phyloP scores from a whole-genome alignment of 2,113 vertebrate species.

The Plectropomus leopardus region DNA sequence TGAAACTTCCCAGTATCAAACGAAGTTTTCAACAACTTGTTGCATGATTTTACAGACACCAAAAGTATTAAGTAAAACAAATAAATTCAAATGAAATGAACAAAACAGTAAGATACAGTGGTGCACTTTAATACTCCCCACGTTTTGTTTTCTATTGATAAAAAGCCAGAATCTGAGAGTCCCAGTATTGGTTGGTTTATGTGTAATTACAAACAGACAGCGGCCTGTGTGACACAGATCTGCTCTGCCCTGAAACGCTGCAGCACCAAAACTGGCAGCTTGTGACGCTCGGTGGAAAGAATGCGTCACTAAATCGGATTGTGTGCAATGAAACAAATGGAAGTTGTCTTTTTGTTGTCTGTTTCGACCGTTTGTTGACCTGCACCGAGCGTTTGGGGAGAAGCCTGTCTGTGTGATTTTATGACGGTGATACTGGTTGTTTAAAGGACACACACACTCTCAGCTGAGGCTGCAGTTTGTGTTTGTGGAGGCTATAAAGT shows the following conservation, averaged over 20 bases:
- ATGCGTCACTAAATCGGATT: neutral
- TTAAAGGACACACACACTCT: slow-evolving; percentile 53
- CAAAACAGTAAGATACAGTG: neutral
- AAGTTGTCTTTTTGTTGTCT: neutral
- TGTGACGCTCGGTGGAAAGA: neutral
- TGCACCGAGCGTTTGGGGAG: slow-evolving; percentile 41
- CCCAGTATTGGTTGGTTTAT: slow-evolving; percentile 12
- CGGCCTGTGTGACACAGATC: neutral
- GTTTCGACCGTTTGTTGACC: slow-evolving; percentile 34
- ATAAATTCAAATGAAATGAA: neutral
- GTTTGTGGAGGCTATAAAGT: slow-evolving; percentile 63
- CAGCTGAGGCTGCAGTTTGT: slow-evolving; percentile 52
- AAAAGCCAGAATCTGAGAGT: neutral
- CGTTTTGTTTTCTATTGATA: slow-evolving; percentile 20
- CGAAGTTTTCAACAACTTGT: no score
- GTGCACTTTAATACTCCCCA: neutral
- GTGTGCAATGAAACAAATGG: slow-evolving; percentile 16
- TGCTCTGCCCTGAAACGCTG: neutral
- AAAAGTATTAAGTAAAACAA: neutral
- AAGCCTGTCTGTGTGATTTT: slow-evolving; percentile 39
- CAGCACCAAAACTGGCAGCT: neutral
- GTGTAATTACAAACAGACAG: slow-evolving; percentile 28
- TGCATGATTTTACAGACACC: no score
- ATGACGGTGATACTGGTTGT: slow-evolving; percentile 34
- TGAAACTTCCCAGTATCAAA: no score